A percentile compares a stretch with the other conserved stretches of the same genome.
phyloP scores from a whole-genome alignment of 1,140 invertebrate species.

The Brachystomella parvula region DNA sequence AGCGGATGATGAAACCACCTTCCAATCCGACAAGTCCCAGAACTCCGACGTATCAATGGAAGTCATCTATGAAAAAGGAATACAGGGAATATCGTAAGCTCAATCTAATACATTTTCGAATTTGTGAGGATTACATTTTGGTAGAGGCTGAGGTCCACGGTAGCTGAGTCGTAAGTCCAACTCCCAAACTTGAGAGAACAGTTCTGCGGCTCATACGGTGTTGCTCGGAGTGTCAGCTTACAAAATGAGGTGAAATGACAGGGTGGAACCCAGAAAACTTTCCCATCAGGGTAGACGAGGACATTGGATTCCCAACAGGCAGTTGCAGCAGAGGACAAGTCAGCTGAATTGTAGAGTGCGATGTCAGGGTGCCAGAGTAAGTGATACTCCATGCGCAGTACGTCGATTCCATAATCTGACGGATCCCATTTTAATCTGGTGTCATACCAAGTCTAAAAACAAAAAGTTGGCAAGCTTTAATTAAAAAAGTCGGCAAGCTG shows the following conservation, averaged over 20 bases:
- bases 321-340: neutral
- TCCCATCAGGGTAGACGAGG: conserved; percentile 16
- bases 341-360: conserved; percentile 18
- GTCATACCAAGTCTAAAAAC: conserved; percentile 13
- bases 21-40: conserved; percentile 16
- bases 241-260: conserved; percentile 15
- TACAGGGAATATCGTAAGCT: neutral
- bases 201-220: neutral
- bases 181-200: conserved; percentile 22
- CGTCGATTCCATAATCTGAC: neutral
- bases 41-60: conserved; percentile 15
- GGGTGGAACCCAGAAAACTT: conserved; percentile 26
- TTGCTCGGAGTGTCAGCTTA: neutral
- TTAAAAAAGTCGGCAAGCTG: neutral
- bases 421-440: conserved; percentile 5
- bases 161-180: conserved; percentile 21
- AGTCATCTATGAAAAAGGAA: conserved; percentile 10
- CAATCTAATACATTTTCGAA: neutral
- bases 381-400: neutral
- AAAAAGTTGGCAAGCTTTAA: too few relatives aligned
- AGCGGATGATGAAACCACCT: conserved; percentile 14
- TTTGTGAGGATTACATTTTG: neutral
- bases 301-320: conserved; percentile 15
- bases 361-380: conserved; percentile 16
- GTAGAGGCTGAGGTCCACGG: conserved; percentile 18